A percentile compares a stretch with the other conserved stretches of the same genome.
phyloP scores from a whole-genome alignment of 2,797 vertebrate genomes.

The Anolis apletophallus region DNA sequence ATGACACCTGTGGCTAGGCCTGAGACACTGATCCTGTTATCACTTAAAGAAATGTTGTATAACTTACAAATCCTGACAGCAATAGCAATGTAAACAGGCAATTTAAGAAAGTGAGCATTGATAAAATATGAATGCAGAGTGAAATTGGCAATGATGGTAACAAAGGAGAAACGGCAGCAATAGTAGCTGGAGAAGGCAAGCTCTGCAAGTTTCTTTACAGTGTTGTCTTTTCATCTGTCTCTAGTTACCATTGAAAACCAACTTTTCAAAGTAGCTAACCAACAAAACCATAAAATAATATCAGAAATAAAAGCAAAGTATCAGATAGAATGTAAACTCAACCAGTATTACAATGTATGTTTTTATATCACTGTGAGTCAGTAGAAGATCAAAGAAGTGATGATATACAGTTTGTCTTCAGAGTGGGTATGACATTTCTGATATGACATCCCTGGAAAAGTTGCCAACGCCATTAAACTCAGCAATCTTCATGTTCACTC shows the following conservation, averaged over 20 bases:
- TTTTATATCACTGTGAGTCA: neutral
- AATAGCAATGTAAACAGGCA: neutral
- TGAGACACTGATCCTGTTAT: too few species aligned
- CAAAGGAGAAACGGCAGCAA: neutral
- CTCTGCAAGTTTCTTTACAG: too few species aligned
- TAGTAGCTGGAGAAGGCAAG: neutral
- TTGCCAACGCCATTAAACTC: neutral
- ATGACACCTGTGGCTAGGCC: too few species aligned
- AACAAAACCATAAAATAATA: neutral
- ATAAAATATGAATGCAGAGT: neutral
- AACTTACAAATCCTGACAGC: too few species aligned
- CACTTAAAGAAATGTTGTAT: too few species aligned
- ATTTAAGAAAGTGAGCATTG: neutral
- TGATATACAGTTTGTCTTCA: neutral
- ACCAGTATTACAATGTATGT: neutral
- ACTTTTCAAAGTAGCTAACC: neutral
- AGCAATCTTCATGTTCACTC: neutral
- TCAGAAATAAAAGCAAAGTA: neutral
- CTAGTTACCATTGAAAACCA: neutral
- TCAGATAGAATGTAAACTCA: neutral
- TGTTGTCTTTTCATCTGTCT: neutral
- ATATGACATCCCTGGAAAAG: neutral
- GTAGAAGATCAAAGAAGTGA: neutral
- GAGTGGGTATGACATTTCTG: conserved; percentile 5
- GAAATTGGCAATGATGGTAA: neutral